phyloP scores from a whole-genome alignment of 2,888 invertebrate species.

The Acleris sparsana region DNA sequence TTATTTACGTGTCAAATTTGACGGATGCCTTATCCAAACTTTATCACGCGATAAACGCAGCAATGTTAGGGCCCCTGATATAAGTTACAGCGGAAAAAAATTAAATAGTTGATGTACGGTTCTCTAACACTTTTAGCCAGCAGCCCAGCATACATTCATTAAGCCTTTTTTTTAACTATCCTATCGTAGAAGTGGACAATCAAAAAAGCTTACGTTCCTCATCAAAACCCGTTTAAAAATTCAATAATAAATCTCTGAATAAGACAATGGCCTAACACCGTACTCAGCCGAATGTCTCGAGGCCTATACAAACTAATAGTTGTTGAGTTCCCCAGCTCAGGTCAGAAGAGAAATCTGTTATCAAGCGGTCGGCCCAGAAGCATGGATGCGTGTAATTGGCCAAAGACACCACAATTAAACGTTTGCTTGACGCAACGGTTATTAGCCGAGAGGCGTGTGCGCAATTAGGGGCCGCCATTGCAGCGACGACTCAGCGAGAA shows the following conservation, averaged over 20 bases:
- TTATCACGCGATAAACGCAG: too few relatives aligned
- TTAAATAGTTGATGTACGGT: too few relatives aligned
- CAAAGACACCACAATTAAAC: constrained; percentile 72
- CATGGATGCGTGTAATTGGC: constrained; percentile 80
- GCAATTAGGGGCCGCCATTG: constrained; percentile 29
- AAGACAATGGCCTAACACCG: constrained; percentile 1
- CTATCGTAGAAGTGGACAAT: too few relatives aligned
- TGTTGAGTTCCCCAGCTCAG: constrained; percentile 66
- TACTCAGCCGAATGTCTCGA: constrained; percentile 5
- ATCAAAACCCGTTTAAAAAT: background rate
- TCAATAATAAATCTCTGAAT: background rate
- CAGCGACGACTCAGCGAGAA: background rate
- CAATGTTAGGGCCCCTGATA: too few relatives aligned
- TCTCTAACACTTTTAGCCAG: too few relatives aligned
- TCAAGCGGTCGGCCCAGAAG: constrained; percentile 68
- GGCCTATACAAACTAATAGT: constrained; percentile 54
- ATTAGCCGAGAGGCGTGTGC: constrained; percentile 55
- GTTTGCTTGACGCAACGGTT: constrained; percentile 64
- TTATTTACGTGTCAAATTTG: too few relatives aligned
- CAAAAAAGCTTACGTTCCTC: too few relatives aligned
- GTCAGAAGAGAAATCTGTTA: constrained; percentile 77
- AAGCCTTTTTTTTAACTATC: too few relatives aligned
- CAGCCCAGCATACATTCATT: too few relatives aligned
- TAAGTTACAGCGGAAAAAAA: too few relatives aligned
- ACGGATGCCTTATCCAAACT: too few relatives aligned